Base-by-base conservation (phyloP, 2,797 vertebrate genomes). In the Halcyon smyrnensis region DNA sequence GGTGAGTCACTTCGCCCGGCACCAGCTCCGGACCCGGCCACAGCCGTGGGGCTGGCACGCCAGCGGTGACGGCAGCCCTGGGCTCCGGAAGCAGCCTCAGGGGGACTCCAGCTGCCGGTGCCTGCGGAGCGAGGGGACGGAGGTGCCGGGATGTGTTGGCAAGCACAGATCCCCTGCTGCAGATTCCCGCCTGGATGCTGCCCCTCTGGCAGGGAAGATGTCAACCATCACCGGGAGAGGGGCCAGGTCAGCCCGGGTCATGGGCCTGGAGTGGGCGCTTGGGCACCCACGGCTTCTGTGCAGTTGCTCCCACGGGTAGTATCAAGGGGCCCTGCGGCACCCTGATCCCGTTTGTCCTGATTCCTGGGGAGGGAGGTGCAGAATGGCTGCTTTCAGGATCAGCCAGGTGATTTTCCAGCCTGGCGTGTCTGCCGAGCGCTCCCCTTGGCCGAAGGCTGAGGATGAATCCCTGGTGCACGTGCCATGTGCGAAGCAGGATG, bases 291-390 rank as follows among this genome's bases (percentile, higher is more conserved):
- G 27, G 24, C 43, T 36, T 77, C 50, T 45, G 74, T 4, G 1
- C 57, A 60, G 67, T 50, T 15, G 1, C 24, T 85, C 68, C 45
- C 64, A 8, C 2, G 10, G 60, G 14, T 19, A 59, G 23, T 11
- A 17, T 21, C 84, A 17, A 37, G 17, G 39, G 6, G 12, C 87
- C 75, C 41, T 1, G 5, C 6, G 8, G 91, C 79, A 39, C 37
- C 45, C 8, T 0, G 7, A 78, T 95, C 95, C 82, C 4, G 94
- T 97, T 78, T 75, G 62, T 88, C 96, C 65, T 95, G 94, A 96
- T 97, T 97, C 96, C 94, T 95, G 69, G 15, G 69, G 5, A 85
- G 93, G 96, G 96, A 89, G 94, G 93, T 83, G 87, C 60, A n/a
- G 62, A 69, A 8, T 17, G 71, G 56, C 82, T 74, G 68, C 64